Conservation (phyloP, 2,113 vertebrate species). For the Pelmatolapia mariae region DNA sequence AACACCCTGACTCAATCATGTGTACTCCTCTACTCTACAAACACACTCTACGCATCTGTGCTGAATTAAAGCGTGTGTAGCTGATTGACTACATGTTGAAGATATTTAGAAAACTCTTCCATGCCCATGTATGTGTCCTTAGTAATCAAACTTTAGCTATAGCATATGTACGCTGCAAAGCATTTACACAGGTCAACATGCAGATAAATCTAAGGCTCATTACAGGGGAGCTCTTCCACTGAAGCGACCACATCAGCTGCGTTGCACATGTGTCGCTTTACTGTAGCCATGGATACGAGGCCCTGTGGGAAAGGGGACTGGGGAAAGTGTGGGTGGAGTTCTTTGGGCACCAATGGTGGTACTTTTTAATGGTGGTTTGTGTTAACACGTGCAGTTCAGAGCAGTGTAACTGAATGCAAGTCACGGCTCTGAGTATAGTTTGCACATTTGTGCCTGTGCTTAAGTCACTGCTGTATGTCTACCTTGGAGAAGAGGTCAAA, state of each 20-base stretch:
- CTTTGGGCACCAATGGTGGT: constrained; percentile 64
- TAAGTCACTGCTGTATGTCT: not conserved
- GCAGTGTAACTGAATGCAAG: not conserved
- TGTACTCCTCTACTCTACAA: not conserved
- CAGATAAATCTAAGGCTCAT: constrained; percentile 24
- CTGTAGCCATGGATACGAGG: not conserved
- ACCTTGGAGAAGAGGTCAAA: constrained; percentile 98
- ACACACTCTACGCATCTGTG: not conserved
- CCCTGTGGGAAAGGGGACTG: constrained; percentile 2
- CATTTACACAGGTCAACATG: not conserved
- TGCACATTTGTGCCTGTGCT: not conserved
- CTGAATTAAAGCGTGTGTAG: not conserved
- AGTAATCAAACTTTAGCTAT: not conserved
- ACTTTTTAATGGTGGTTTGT: not conserved
- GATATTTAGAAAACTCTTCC: not conserved
- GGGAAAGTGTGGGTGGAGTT: constrained; percentile 26
- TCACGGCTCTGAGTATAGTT: not conserved
- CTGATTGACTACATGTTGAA: not conserved
- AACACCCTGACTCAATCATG: not conserved
- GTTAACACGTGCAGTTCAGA: not conserved
- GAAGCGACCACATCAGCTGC: constrained; percentile 52
- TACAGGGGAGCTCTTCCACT: constrained; percentile 29
- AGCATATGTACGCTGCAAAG: not conserved
- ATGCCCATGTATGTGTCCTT: not conserved
- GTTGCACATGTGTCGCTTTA: constrained; percentile 25